These are phyloP conservation scores for Lepidurus couesii DNA, from an alignment of 1,140 invertebrate genomes.

Conservation along the genomic window DNA sequence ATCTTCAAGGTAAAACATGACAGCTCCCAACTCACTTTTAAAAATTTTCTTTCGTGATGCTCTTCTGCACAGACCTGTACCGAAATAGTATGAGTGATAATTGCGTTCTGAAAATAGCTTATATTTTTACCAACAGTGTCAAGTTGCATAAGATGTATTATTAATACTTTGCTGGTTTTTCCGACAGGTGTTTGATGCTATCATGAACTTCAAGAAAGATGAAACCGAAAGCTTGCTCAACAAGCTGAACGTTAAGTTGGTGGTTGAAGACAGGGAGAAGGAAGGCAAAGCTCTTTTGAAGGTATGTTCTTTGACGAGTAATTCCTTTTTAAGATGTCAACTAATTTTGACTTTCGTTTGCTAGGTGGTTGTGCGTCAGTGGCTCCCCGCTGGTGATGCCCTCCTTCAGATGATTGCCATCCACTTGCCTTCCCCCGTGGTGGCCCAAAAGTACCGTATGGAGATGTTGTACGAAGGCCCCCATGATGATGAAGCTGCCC, in stretches of 20 bases:
- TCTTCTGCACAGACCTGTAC: conserved; percentile 42
- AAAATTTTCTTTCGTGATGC: conserved; percentile 36
- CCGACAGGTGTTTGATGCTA: conserved; percentile 78
- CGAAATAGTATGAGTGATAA: conserved; percentile 37
- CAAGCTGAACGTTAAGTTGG: conserved; percentile 87
- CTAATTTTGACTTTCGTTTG: conserved; percentile 34
- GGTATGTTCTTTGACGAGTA: conserved; percentile 40
- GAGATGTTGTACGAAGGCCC: conserved; percentile 99
- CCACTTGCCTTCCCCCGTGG: conserved; percentile 96
- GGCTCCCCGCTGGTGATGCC: conserved; percentile 98
- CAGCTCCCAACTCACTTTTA: background rate
- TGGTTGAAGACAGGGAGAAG: conserved; percentile 92
- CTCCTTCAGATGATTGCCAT: conserved; percentile 99
- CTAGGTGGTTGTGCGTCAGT: conserved; percentile 92
- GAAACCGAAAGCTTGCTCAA: conserved; percentile 77
- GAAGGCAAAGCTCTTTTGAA: conserved; percentile 87
- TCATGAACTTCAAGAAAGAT: conserved; percentile 98
- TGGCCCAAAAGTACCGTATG: conserved; percentile 98
- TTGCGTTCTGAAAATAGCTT: background rate
- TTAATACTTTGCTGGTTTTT: conserved; percentile 28
- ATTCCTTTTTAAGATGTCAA: background rate
- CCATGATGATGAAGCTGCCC: conserved; percentile 90
- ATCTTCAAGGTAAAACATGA: conserved; percentile 79
- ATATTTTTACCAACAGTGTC: background rate
- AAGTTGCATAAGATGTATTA: background rate